phyloP scores from a whole-genome alignment of 2,797 vertebrate species.

The Sebastes elongatus region DNA sequence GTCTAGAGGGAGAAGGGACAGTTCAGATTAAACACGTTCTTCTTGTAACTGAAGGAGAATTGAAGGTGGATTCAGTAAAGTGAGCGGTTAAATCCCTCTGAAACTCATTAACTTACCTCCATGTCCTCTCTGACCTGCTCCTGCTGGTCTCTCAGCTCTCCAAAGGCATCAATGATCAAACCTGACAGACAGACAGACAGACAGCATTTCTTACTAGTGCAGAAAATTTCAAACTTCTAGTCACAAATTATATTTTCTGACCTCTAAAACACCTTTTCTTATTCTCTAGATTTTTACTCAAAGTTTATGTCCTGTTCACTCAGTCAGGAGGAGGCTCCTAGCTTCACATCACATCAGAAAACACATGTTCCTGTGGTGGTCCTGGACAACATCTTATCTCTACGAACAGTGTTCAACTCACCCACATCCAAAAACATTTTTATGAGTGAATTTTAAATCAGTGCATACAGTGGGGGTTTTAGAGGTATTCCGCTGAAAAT shows the following conservation, averaged over 20 bases:
- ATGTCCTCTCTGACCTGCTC: conserved; percentile 98
- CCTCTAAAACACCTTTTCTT: background rate
- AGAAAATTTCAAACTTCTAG: background rate
- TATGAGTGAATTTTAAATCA: background rate
- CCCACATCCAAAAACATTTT: background rate
- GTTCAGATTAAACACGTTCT: background rate
- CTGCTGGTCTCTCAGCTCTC: conserved; percentile 96
- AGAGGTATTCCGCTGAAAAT: background rate
- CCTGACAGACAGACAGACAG: conserved; percentile 73
- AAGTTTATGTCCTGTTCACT: background rate
- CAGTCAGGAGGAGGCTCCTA: background rate
- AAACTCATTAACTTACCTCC: conserved; percentile 84
- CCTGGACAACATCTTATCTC: background rate
- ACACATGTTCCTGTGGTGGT: too few relatives aligned
- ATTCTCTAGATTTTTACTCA: background rate
- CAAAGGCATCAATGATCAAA: conserved; percentile 96
- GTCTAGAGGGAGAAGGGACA: conserved; percentile 79
- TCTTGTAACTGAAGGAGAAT: background rate
- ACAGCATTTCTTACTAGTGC: background rate
- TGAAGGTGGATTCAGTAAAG: background rate
- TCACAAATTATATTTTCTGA: background rate
- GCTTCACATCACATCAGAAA: background rate
- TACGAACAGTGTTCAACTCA: background rate
- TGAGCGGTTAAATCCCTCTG: background rate
- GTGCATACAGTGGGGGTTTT: background rate